Evolutionary conservation across 2,888 invertebrate species (phyloP).

Genomic region (Cheilosia soror): DNA sequence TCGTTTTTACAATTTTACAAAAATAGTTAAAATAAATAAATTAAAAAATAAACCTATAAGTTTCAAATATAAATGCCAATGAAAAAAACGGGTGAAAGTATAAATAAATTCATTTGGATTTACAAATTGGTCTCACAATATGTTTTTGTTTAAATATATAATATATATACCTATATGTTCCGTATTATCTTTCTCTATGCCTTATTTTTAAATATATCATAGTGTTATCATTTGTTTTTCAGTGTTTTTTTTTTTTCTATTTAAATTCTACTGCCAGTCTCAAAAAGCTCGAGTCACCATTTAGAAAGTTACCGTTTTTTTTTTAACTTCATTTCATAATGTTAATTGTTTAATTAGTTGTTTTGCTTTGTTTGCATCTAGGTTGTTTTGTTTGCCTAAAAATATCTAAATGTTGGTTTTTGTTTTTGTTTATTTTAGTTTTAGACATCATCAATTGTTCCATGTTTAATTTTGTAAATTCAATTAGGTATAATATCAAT

Average conservation of each 20-base stretch:
- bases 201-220: constrained; percentile 69
- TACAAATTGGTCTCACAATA: constrained; percentile 76
- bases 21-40: constrained; percentile 21
- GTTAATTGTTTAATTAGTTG: constrained; percentile 76
- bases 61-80: constrained; percentile 11
- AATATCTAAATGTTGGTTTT: constrained; percentile 52
- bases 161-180: constrained; percentile 73
- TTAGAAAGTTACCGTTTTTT: constrained; percentile 76
- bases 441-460: constrained; percentile 72
- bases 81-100: constrained; percentile 52
- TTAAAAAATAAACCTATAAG: constrained; percentile 5
- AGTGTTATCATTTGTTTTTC: constrained; percentile 67
- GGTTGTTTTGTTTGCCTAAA: constrained; percentile 57
- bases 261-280: constrained; percentile 84
- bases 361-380: constrained; percentile 70
- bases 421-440: constrained; percentile 41
- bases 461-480: constrained; percentile 62
- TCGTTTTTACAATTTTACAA: neutral
- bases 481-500: constrained; percentile 53
- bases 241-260: constrained; percentile 76
- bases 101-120: constrained; percentile 74
- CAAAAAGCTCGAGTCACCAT: constrained; percentile 84
- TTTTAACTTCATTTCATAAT: constrained; percentile 73
- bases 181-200: constrained; percentile 70
- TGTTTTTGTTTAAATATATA: constrained; percentile 72